Evolutionary conservation across 2,888 invertebrate genomes (phyloP), one percentile per base, ranked within the genome.

Genomic region (Polydrusus pterygomalis): DNA sequence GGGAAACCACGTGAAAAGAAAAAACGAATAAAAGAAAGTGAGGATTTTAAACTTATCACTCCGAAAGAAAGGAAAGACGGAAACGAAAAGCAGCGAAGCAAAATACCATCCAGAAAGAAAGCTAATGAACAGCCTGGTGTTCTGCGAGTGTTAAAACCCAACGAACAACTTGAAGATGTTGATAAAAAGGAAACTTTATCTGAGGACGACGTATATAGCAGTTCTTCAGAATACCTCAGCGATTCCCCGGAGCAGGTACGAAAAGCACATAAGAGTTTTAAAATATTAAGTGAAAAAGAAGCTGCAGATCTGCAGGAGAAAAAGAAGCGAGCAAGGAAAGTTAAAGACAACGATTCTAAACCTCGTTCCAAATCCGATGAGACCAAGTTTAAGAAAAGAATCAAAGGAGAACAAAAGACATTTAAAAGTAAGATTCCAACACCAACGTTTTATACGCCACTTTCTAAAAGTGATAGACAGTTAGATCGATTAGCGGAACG

Each of bases 181-280:
- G 20, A 30, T 43, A 72, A 70, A 51, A 69, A 60, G 70, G 67
- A 60, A 34, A 75, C 20, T n/a, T 70, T 58, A 30, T 69, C 74
- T 2, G 70, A 74, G 30, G 77, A 77, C 43, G 63, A 56, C 0
- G 25, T 68, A 3, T 58, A 74, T 20, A 76, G 58, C 20, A 73
- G 45, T 47, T 54, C 73, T 11, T 64, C 71, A 8, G 78, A 78
- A 18, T 30, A 58, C 1, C 54, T 58, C 13, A 77, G 77, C 45
- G 73, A 75, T 47, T 78, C 77, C 1, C 34, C 67, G 38, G 75
- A 75, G n/a, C 71, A 82, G 15, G 78, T 78, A 2, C 80, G 77
- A 7, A 82, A 82, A 79, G 78, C 83, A 20, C 86, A 87, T 62
- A 84, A 83, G 79, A 87, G 87, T 75, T 87, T 87, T 74, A 84